Conservation (phyloP, 1,140 invertebrate species). For the Drosophila kanapiae region DNA sequence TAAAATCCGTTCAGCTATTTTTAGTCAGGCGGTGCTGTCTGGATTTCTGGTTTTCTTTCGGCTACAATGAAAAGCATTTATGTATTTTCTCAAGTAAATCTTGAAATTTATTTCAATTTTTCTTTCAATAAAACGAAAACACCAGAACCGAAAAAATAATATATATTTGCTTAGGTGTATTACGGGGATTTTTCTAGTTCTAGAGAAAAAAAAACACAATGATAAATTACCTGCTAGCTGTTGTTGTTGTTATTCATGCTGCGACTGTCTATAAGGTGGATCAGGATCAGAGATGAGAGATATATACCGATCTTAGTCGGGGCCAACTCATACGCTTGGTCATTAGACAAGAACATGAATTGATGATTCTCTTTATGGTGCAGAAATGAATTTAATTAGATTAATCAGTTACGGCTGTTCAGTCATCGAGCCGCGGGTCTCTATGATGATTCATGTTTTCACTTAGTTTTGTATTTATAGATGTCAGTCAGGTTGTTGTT, state of each 20-base stretch:
- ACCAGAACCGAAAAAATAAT: constrained; percentile 31
- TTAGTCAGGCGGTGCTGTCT: constrained; percentile 58
- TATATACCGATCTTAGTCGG: constrained; percentile 25
- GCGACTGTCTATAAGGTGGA: constrained; percentile 43
- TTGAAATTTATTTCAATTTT: constrained; percentile 78
- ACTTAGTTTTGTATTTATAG: constrained; percentile 51
- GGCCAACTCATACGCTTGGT: constrained; percentile 33
- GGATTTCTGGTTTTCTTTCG: constrained; percentile 59
- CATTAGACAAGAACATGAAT: constrained; percentile 67
- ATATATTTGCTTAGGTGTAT: constrained; percentile 41
- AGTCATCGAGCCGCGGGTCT: constrained; percentile 47
- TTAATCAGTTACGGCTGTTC: constrained; percentile 80
- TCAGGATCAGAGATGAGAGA: constrained; percentile 35
- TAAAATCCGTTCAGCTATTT: constrained; percentile 65
- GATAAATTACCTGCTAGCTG: constrained; percentile 71
- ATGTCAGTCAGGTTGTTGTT: constrained; percentile 32
- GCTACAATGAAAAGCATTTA: constrained; percentile 69
- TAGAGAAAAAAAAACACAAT: constrained; percentile 68
- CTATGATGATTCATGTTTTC: constrained; percentile 54
- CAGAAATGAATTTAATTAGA: constrained; percentile 80
- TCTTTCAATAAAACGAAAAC: constrained; percentile 58
- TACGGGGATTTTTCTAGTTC: constrained; percentile 50
- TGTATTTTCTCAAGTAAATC: constrained; percentile 74
- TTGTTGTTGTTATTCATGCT: constrained; percentile 37
- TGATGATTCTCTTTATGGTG: constrained; percentile 80